These are phyloP conservation scores for Ctenicera cuprea DNA, from an alignment of 2,888 invertebrate species.

Conservation along the genomic window DNA sequence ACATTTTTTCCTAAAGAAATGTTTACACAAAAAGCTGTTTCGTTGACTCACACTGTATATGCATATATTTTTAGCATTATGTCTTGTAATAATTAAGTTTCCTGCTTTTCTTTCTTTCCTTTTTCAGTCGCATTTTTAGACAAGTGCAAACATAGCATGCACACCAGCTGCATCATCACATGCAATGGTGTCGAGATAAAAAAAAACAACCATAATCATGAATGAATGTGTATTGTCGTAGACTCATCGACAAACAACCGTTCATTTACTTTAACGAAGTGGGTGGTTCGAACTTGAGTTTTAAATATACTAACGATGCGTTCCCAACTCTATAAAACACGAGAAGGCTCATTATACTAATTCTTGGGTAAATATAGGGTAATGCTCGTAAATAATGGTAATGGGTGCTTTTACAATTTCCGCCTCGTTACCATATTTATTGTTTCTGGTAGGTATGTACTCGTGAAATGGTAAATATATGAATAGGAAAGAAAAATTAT, in stretches of 20 bases:
- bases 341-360: conserved; percentile 24
- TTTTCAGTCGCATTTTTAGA: no score
- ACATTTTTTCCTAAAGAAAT: no score
- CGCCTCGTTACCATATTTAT: neutral
- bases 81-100: no score
- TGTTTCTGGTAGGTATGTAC: neutral
- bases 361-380: conserved; percentile 23
- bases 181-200: neutral
- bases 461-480: no score
- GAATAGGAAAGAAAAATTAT: no score
- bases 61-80: no score
- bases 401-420: conserved; percentile 12
- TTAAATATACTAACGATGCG: conserved; percentile 8
- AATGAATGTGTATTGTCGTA: conserved; percentile 23
- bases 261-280: conserved; percentile 19
- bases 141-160: neutral
- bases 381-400: conserved; percentile 16
- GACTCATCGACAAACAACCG: conserved; percentile 14
- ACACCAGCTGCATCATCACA: conserved; percentile 17
- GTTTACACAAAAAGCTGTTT: no score
- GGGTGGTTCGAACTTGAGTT: conserved; percentile 17
- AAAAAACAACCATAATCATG: conserved; percentile 1
- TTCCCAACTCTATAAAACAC: conserved; percentile 22
- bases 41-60: no score
- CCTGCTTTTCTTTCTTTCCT: no score